Base-by-base conservation (phyloP, 2,797 vertebrate genomes). In the Remorina albescens region DNA sequence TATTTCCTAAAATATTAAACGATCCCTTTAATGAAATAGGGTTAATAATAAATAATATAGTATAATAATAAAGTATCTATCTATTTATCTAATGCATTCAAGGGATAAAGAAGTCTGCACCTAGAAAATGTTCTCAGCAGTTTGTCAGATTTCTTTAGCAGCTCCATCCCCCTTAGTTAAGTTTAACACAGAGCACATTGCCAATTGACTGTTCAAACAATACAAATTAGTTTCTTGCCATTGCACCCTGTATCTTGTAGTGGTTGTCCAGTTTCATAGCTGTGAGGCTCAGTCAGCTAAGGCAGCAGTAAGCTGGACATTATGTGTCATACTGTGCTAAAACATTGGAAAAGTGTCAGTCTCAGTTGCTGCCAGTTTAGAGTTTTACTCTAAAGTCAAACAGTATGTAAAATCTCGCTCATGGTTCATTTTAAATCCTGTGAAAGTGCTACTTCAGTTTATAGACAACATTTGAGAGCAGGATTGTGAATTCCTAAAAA, bases 281-380 rank as follows among this genome's bases (percentile, higher is more conserved):
- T 47, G 9, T 21, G 13, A 39, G 8, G 44, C 47, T 71, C 68
- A 56, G 28, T 34, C 41, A 55, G 37, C 53, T 41, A 44, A 46
- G 49, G 8, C 58, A 32, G 57, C 13, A 54, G 67, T 32, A 28
- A 41, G 51, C 55, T 7, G 66, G 66, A 81, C 54, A 60, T 74
- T 37, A 75, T 36, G 62, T 37, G 74, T 78, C 73, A 71, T 16
- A 49, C 44, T 57, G 37, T 49, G 61, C 82, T 77, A 62, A 80
- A 78, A 71, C 51, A 18, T 32, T 39, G 51, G 50, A 50, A 56
- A 58, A 54, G 53, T 26, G 66, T 78, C 80, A 46, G 47, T 39
- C 51, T 49, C 34, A 59, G 32, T 56, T 54, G 67, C 23, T 76
- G 49, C 61, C 56, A 76, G 67, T 68, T 39, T 56, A 55, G 55